phyloP scores from a whole-genome alignment of 2,113 vertebrate species.

The Clarias gariepinus region DNA sequence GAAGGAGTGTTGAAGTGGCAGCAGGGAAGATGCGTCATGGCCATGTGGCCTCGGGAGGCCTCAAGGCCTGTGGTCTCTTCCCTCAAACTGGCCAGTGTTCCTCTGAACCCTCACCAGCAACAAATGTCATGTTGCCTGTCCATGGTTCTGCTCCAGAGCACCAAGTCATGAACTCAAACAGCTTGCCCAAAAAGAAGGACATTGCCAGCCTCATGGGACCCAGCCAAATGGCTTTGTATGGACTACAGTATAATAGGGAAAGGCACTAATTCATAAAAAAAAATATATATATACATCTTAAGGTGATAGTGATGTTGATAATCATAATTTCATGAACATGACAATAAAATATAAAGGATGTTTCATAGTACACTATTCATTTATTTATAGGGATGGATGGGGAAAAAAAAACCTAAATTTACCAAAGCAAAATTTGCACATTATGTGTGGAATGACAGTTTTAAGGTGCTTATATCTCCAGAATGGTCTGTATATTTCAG shows the following conservation, averaged over 20 bases:
- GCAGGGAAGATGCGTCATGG: conserved; percentile 13
- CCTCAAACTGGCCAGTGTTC: conserved; percentile 33
- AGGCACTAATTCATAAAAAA: background rate
- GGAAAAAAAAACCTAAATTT: background rate
- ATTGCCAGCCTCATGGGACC: background rate
- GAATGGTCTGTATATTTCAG: background rate
- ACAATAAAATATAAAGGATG: background rate
- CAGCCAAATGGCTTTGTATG: conserved; percentile 7
- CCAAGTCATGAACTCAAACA: conserved; percentile 46
- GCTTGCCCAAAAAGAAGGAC: conserved; percentile 14
- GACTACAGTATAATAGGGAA: background rate
- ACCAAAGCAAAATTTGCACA: background rate
- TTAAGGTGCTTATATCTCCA: background rate
- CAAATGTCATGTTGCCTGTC: conserved; percentile 52
- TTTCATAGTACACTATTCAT: background rate
- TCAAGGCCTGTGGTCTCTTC: conserved; percentile 27
- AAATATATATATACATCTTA: background rate
- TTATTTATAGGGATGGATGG: background rate
- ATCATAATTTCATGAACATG: background rate
- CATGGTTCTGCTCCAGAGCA: conserved; percentile 40
- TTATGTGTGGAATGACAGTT: background rate
- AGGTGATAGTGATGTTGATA: background rate
- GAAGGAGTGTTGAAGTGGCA: conserved; percentile 36
- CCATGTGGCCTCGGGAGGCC: conserved; percentile 21
- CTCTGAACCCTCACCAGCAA: conserved; percentile 46